These are phyloP conservation scores for Neoascia interrupta DNA, from an alignment of 2,888 invertebrate genomes.

Conservation along the genomic window DNA sequence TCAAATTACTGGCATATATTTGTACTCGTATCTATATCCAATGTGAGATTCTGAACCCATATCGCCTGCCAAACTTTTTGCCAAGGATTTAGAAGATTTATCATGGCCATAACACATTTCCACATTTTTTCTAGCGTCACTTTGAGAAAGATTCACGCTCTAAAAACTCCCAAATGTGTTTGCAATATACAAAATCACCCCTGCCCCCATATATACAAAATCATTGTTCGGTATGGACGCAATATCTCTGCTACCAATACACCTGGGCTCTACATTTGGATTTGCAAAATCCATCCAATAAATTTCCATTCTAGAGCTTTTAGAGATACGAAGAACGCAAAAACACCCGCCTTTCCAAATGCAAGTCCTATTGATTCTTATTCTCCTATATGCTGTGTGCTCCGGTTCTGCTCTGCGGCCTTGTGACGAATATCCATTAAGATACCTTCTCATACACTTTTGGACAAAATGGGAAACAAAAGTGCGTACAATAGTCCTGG, in stretches of 20 bases:
- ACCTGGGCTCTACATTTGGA: conserved; percentile 59
- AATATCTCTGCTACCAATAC: conserved; percentile 36
- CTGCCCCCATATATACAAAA: conserved; percentile 6
- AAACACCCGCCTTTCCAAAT: conserved; percentile 7
- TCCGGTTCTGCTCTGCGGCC: not conserved
- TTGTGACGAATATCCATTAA: conserved; percentile 61
- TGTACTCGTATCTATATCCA: no score
- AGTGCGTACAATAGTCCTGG: conserved; percentile 51
- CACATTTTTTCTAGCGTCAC: conserved; percentile 33
- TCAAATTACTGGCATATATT: no score
- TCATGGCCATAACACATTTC: conserved; percentile 16
- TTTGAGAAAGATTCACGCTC: conserved; percentile 21
- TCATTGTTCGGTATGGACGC: conserved; percentile 32
- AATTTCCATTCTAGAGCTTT: conserved; percentile 62
- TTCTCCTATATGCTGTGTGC: conserved; percentile 27
- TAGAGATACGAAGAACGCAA: conserved; percentile 45
- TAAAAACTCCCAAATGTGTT: conserved; percentile 41
- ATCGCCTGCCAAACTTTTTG: no score
- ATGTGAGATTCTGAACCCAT: no score
- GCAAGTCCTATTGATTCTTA: not conserved
- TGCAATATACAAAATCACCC: not conserved
- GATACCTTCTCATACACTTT: conserved; percentile 22
- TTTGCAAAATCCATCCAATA: conserved; percentile 63
- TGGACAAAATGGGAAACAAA: conserved; percentile 46
- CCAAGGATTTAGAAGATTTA: conserved; percentile 31